phyloP scores from a whole-genome alignment of 2,888 invertebrate genomes.

The Rhogogaster chlorosoma region DNA sequence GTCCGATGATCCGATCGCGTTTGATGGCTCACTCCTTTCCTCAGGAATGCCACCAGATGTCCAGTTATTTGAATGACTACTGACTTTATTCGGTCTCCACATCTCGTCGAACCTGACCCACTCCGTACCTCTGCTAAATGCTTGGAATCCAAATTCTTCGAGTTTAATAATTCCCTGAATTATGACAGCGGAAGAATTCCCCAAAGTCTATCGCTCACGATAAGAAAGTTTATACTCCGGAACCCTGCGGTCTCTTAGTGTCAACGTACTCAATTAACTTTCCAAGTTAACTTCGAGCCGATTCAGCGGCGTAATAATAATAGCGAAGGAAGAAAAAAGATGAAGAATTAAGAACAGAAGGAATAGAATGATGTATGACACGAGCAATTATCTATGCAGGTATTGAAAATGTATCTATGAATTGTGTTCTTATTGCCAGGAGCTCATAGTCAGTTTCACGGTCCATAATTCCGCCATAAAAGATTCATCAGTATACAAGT shows the following conservation, averaged over 20 bases:
- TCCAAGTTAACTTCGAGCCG: background rate
- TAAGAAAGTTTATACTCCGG: conserved; percentile 16
- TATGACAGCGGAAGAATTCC: conserved; percentile 19
- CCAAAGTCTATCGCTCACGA: background rate
- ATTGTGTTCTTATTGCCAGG: background rate
- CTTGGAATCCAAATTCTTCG: background rate
- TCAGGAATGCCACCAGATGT: conserved; percentile 33
- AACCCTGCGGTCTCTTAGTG: background rate
- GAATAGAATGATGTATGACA: background rate
- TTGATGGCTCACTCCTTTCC: conserved; percentile 7
- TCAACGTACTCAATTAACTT: conserved; percentile 26
- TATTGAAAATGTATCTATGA: background rate
- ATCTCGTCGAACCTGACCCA: conserved; percentile 10
- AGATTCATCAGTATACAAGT: background rate
- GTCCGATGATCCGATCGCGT: background rate
- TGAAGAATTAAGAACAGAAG: background rate
- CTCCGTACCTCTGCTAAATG: background rate
- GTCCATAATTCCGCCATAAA: background rate
- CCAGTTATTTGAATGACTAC: conserved; percentile 33
- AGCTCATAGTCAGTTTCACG: background rate
- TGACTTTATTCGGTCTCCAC: background rate
- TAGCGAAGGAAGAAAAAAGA: background rate
- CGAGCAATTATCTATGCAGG: background rate
- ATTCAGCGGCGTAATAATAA: background rate
- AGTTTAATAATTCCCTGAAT: background rate